A percentile compares a stretch with the other conserved stretches of the same genome.
phyloP scores from a whole-genome alignment of 2,888 invertebrate genomes.

The Nomada hirtipes region DNA sequence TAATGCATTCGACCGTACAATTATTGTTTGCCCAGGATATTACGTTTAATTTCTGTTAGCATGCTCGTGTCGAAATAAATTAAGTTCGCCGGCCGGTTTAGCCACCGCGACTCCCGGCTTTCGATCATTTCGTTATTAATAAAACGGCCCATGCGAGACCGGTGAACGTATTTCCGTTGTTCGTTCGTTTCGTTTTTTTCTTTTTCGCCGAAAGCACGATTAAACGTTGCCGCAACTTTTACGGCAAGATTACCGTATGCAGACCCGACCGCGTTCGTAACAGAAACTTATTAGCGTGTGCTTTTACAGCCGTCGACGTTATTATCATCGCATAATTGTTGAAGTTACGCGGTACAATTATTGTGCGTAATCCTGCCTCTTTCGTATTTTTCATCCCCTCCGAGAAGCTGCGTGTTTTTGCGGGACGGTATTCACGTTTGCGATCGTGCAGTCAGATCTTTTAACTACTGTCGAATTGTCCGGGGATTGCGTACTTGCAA shows the following conservation, averaged over 20 bases:
- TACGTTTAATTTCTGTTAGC: conserved; percentile 60
- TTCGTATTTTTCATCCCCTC: no score
- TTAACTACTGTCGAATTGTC: no score
- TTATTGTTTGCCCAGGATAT: conserved; percentile 63
- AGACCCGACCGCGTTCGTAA: neutral
- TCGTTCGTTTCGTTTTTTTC: neutral
- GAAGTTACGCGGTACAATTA: no score
- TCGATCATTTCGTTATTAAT: conserved; percentile 26
- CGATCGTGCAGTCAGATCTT: no score
- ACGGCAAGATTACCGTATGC: neutral
- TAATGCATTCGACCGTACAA: conserved; percentile 52
- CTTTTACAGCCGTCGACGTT: neutral
- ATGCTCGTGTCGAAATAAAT: conserved; percentile 51
- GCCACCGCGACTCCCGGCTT: conserved; percentile 28
- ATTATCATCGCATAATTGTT: no score
- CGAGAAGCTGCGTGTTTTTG: no score
- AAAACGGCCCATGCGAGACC: neutral
- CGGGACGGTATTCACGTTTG: no score
- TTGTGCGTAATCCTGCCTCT: no score
- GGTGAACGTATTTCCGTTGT: conserved; percentile 15
- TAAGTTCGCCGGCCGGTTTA: conserved; percentile 26
- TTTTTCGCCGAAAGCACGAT: conserved; percentile 25
- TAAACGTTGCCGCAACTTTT: conserved; percentile 32
- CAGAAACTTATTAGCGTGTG: neutral
- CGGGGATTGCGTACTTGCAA: no score